Evolutionary conservation across 1,140 invertebrate species (phyloP).

Genomic region (Medauroidea extradentata): DNA sequence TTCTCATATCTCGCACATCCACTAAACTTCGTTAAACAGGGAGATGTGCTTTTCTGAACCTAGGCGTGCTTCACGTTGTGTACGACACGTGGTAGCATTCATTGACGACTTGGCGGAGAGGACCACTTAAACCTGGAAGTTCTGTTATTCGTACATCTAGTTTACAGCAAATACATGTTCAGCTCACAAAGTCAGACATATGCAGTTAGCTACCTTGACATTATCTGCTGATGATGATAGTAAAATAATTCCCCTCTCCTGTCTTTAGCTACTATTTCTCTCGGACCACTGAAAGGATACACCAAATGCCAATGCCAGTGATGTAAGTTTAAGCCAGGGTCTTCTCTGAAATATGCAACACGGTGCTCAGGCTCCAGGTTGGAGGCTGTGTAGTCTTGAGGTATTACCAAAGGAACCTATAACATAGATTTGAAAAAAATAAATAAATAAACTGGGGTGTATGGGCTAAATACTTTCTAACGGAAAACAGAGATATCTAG

Average conservation of each 20-base stretch:
- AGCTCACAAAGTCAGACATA: too few relatives aligned
- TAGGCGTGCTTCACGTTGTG: too few relatives aligned
- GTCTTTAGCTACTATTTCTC: conserved; percentile 60
- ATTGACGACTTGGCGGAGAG: too few relatives aligned
- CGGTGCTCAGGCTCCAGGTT: conserved; percentile 70
- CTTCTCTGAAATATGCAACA: conserved; percentile 66
- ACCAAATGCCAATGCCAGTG: conserved; percentile 67
- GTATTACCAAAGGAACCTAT: conserved; percentile 58
- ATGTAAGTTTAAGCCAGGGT: conserved; percentile 66
- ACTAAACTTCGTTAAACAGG: too few relatives aligned
- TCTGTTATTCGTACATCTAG: neutral
- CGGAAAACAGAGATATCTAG: too few relatives aligned
- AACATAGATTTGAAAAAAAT: too few relatives aligned
- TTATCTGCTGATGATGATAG: conserved; percentile 73
- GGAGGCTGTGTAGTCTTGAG: conserved; percentile 66
- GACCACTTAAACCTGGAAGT: too few relatives aligned
- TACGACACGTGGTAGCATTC: too few relatives aligned
- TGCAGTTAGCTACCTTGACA: conserved; percentile 48
- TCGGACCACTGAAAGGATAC: conserved; percentile 44
- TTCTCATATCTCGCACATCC: too few relatives aligned
- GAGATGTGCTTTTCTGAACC: too few relatives aligned
- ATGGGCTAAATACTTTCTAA: too few relatives aligned
- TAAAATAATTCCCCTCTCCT: conserved; percentile 71
- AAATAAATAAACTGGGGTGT: too few relatives aligned
- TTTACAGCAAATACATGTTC: neutral